Percentiles rank a stretch among this genome's conserved stretches.
Evolutionary conservation across 2,888 invertebrate genomes (phyloP).

Genomic region (Morpho achilles): DNA sequence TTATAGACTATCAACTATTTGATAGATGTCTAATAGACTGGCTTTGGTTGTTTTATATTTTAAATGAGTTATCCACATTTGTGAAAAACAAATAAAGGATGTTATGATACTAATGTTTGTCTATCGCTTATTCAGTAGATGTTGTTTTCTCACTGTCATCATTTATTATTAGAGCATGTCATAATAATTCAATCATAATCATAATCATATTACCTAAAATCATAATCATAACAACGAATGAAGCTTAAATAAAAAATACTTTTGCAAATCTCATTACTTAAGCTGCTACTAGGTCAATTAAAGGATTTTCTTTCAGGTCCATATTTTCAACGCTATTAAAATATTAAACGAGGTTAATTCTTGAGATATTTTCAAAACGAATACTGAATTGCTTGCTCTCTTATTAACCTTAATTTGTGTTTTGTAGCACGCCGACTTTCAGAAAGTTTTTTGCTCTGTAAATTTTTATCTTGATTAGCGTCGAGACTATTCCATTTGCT

Average conservation of each 20-base stretch:
- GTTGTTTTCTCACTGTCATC: too few species aligned
- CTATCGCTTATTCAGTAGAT: too few species aligned
- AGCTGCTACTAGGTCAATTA: conserved; percentile 12
- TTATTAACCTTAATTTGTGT: conserved; percentile 19
- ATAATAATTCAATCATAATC: too few species aligned
- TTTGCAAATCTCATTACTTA: conserved; percentile 11
- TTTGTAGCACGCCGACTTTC: conserved; percentile 7
- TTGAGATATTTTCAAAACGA: conserved; percentile 17
- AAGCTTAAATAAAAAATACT: conserved; percentile 1
- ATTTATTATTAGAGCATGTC: too few species aligned
- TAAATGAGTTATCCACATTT: too few species aligned
- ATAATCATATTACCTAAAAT: too few species aligned
- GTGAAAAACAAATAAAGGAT: too few species aligned
- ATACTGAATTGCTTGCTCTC: conserved; percentile 10
- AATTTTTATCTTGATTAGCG: conserved; percentile 4
- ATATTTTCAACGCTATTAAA: conserved; percentile 12
- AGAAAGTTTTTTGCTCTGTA: conserved; percentile 1
- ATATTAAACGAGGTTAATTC: conserved; percentile 17
- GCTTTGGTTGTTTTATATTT: too few species aligned
- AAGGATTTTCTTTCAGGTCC: conserved; percentile 20
- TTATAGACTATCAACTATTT: too few species aligned
- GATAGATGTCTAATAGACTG: too few species aligned
- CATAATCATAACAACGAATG: not conserved
- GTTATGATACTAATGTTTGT: too few species aligned
- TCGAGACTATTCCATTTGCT: not conserved